Base-by-base conservation (phyloP, 2,113 vertebrate species). In the Orientallactaga bullata region DNA sequence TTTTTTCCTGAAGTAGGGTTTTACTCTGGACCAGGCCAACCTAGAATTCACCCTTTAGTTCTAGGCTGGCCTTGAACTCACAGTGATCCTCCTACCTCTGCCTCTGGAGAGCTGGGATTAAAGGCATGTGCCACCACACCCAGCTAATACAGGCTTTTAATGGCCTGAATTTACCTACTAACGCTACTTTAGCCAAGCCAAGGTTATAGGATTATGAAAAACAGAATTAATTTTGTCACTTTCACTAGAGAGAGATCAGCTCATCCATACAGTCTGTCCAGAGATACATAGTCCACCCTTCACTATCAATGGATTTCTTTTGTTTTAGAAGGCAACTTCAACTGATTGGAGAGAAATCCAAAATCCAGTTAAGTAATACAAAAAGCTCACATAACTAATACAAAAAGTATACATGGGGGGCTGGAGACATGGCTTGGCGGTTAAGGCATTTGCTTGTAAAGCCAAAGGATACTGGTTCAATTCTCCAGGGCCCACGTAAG, bases 161-260 rank as follows among this genome's bases (percentile, higher is more conserved):
- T 82, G 89, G 83, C 28, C 55, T 73, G 60, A 51, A 78, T 90
- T 58, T 92, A 95, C 77, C 55, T 89, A 91, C 47, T 81, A 61
- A 92, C 85, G 61, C 35, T 85, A 72, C 42, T 69, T 16, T 32
- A 68, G 26, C 47, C 28, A 47, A 10, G 15, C 23, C 26, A 91
- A 69, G 37, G 61, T 55, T 60, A 28, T 15, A 88, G 35, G 23
- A 82, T 39, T 58, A 58, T 90, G 18, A 95, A 87, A 88, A 30
- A 76, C 65, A 90, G 66, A 66, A 65, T 8, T 5, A 74, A 39
- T 13, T 69, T 66, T 69, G 60, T 39, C 85, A 47, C 24, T 87
- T 93, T 92, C 42, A 66, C 2, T 81, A 86, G 66, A n/a, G 20
- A 69, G 30, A 86, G 35, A 76, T 60, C 5, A 91, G 0, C 82